These are phyloP conservation scores for Ridgeia piscesae DNA, from an alignment of 1,140 invertebrate genomes.

Conservation along the genomic window DNA sequence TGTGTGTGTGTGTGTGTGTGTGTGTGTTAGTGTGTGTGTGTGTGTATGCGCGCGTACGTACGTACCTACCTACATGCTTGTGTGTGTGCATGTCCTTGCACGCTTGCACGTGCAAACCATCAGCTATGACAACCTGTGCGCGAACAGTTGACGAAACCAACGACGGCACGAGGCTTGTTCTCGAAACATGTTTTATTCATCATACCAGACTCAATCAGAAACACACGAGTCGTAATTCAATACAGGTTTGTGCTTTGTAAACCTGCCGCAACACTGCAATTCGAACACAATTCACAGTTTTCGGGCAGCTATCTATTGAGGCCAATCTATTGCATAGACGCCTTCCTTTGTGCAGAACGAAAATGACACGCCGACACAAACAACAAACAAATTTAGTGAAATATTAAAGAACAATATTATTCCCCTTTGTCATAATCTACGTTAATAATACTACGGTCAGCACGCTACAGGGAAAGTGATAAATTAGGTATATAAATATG, in stretches of 20 bases:
- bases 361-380: neutral
- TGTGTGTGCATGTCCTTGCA: neutral
- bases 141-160: neutral
- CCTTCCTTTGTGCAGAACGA: neutral
- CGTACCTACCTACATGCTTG: neutral
- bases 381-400: neutral
- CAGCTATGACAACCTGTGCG: neutral
- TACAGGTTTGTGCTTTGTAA: constrained; percentile 1
- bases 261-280: neutral
- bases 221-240: neutral
- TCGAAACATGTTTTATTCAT: neutral
- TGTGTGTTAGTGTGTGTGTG: neutral
- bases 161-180: neutral
- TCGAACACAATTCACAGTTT: neutral
- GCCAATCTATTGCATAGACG: neutral
- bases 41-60: neutral
- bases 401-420: neutral
- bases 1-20: neutral
- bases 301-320: neutral
- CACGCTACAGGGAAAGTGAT: neutral
- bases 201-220: neutral
- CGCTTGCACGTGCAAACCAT: neutral
- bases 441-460: neutral
- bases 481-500: neutral
- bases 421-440: neutral